Evolutionary conservation across 1,140 invertebrate genomes (phyloP), one percentile per base, ranked within the genome.

Genomic region (Contarinia nasturtii): DNA sequence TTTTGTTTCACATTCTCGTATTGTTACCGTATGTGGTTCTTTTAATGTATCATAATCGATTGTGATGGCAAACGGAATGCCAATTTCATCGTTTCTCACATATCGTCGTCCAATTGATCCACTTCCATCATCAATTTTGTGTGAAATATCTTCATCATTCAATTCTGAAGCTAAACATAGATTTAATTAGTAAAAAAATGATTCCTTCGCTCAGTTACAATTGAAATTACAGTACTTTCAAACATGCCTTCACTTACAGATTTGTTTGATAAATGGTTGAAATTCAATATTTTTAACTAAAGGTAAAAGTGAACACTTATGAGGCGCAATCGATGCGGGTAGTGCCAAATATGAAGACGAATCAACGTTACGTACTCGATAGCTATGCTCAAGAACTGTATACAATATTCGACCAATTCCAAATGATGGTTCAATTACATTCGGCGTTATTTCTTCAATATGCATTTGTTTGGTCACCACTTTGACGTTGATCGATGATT

Each of bases 401-500:
- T 99, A 98, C 76, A 99, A 87, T 38, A 99, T 88, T 53, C 96
- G 72, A 0, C 95, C 96, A 65, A 99, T 65, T 50, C 96, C 96
- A 71, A 99, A 99, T 5, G 95, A 98, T 2, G 96, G 96, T 65
- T 99, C 96, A 56, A 99, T 91, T 14, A 99, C 96, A 61, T 82
- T 94, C 0, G 96, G 96, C 49, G 85, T 81, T 46, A 98, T 82
- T 70, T 98, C 94, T 69, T 99, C 91, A 18, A 97, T 92, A 69
- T 97, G 86, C 7, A 93, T 64, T 11, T 79, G 94, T 65, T 96
- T 96, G 53, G 86, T 75, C 50, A 76, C 78, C 51, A 74, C 77
- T 59, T 89, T 92, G 0, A 97, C 74, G 43, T 69, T 67, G 1
- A 92, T 69, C 68, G 88, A 80, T 18, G 85, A 79, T 33, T 77